Base-by-base conservation (phyloP, 1,140 invertebrate genomes). In the Drosophila quadrilineata region DNA sequence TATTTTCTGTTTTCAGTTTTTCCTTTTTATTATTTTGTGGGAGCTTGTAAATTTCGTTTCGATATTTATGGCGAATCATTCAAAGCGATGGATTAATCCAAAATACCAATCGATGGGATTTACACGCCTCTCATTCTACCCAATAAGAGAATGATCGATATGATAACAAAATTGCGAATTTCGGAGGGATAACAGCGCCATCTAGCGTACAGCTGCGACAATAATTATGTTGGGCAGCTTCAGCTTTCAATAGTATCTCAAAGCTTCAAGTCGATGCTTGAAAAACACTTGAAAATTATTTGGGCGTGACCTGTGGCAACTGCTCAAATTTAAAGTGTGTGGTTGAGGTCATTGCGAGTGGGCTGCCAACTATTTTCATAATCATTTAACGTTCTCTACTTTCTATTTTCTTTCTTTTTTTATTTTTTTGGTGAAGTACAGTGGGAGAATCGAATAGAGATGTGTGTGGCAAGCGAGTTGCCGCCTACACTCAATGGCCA, bases 381-480 rank as follows among this genome's bases (percentile, higher is more conserved):
- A 82, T 84, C 77, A 82, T 82, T 82, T 82, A 82, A 77, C 77
- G 57, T 46, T n/a, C n/a, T n/a, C n/a, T n/a, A n/a, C n/a, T n/a
- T n/a, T n/a, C n/a, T n/a, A n/a, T n/a, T n/a, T n/a, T n/a, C n/a
- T n/a, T n/a, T n/a, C n/a, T n/a, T n/a, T n/a, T n/a, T n/a, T n/a
- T n/a, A n/a, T n/a, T 66, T 71, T 43, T 40, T 52, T 73, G 59
- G 36, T 26, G 24, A 33, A 36, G n/a, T n/a, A n/a, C n/a, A n/a
- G n/a, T n/a, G n/a, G n/a, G n/a, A n/a, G n/a, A n/a, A n/a, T n/a
- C n/a, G n/a, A n/a, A n/a, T n/a, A n/a, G n/a, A n/a, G n/a, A n/a
- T n/a, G n/a, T n/a, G n/a, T n/a, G 40, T 24, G 10, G 40, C 22
- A 43, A 12, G 14, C 33, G 33, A 48, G 33, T 64, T 52, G 57